A percentile compares a stretch with the other conserved stretches of the same genome.
Conservation (phyloP, 2,888 invertebrate genomes). For the Ophion costatus region DNA sequence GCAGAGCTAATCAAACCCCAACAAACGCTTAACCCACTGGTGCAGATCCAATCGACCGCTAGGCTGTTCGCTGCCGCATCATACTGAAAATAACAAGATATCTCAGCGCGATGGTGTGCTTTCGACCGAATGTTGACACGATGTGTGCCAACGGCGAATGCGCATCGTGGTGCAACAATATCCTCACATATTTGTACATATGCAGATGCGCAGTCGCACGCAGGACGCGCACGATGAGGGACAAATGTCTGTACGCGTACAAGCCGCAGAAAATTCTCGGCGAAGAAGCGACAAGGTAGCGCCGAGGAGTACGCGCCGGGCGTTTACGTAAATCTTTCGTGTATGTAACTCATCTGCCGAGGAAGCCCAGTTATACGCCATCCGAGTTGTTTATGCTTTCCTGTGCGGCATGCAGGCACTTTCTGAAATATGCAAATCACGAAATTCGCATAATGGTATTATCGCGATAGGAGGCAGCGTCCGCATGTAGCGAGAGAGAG, state of each 20-base stretch:
- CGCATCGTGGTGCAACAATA: neutral
- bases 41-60: no score
- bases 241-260: constrained; percentile 13
- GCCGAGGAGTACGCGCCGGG: constrained; percentile 66
- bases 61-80: no score
- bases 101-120: constrained; percentile 15
- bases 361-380: constrained; percentile 78
- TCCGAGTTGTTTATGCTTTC: constrained; percentile 83
- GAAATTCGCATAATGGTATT: constrained; percentile 82
- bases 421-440: constrained; percentile 83
- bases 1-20: no score
- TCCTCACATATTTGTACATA: neutral
- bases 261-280: constrained; percentile 37
- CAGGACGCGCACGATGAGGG: neutral
- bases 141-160: constrained; percentile 10
- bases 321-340: constrained; percentile 81
- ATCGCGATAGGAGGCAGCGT: constrained; percentile 78
- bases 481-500: constrained; percentile 28
- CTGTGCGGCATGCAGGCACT: constrained; percentile 78
- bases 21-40: no score
- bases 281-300: constrained; percentile 60
- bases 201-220: neutral
- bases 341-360: constrained; percentile 82
- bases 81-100: no score
- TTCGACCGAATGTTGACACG: constrained; percentile 38